Conservation (phyloP, 2,888 invertebrate genomes). For the Zele albiditarsus region DNA sequence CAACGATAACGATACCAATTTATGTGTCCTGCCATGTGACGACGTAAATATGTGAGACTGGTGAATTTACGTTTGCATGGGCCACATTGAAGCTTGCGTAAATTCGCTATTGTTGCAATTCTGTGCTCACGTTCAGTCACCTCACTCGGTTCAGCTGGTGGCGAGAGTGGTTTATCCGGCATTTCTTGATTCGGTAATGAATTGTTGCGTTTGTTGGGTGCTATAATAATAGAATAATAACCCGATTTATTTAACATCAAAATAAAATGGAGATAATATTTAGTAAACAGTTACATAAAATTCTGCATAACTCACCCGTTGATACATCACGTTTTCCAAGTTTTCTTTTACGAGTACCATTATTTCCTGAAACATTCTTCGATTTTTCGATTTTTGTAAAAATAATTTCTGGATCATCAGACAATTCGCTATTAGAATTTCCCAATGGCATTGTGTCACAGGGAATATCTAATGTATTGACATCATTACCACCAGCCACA, state of each 20-base stretch:
- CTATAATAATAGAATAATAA: neutral
- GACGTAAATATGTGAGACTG: slow-evolving; percentile 75
- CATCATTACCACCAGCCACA: neutral
- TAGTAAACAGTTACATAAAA: neutral
- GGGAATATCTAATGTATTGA: neutral
- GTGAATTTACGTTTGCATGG: slow-evolving; percentile 75
- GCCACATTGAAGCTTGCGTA: slow-evolving; percentile 72
- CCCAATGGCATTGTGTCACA: neutral
- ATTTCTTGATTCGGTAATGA: neutral
- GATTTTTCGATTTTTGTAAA: slow-evolving; percentile 44
- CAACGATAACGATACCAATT: slow-evolving; percentile 85
- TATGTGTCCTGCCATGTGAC: slow-evolving; percentile 80
- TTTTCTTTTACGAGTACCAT: slow-evolving; percentile 31
- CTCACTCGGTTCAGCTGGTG: neutral
- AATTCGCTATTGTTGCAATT: slow-evolving; percentile 53
- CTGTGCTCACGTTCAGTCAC: slow-evolving; percentile 49
- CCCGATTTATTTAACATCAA: neutral
- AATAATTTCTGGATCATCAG: slow-evolving; percentile 47
- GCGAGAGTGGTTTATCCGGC: neutral
- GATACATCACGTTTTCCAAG: neutral
- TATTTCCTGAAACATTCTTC: neutral
- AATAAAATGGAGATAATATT: neutral
- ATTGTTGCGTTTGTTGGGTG: slow-evolving; percentile 26
- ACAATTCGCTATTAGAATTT: slow-evolving; percentile 10
- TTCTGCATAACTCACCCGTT: slow-evolving; percentile 11